Base-by-base conservation (phyloP, 2,888 invertebrate species). In the Stictocephala bisonia region DNA sequence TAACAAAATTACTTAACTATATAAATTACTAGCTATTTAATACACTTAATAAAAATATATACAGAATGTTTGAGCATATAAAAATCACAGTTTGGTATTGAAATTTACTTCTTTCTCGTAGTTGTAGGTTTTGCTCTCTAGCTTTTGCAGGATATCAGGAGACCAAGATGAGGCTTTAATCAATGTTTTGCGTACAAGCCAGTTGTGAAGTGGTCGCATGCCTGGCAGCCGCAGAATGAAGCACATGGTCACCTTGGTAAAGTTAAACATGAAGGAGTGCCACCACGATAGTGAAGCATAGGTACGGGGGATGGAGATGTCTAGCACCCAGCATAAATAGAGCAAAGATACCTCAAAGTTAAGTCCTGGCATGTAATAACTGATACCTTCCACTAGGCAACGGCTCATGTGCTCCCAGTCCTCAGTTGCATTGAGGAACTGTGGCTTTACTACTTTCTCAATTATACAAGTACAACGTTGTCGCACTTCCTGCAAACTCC, bases 361-460 rank as follows among this genome's bases (percentile, higher is more conserved):
- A 0, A 79, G 51, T 0, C 78, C 77, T 0, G 82, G 82, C 20
- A 82, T 76, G 66, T 82, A 84, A 71, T 80, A 82, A 13, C 74
- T 66, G 1, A 83, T 48, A 2, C 85, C 84, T 68, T 81, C 81
- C 1, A 81, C 72, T 6, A 84, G 68, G 73, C 84, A 84, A 56
- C 83, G 80, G 40, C 80, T 78, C 84, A 85, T 84, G 76, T 85
- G 85, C 67, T 85, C 85, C 83, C 84, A 85, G 69, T 84, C 84
- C 0, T 81, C 80, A 0, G 77, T 80, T 0, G 83, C 76, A 3
- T 78, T 66, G 0, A 81, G 75, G 6, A 85, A 79, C 74, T 81
- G 83, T 2, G 84, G 84, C 51, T 82, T 83, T 0, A 83, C 79
- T 79, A 82, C 81, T 7, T 78, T 60, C 1, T 83, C 78, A 2